Evolutionary conservation across 2,888 invertebrate genomes (phyloP).

Genomic region (Nyleta sp.): DNA sequence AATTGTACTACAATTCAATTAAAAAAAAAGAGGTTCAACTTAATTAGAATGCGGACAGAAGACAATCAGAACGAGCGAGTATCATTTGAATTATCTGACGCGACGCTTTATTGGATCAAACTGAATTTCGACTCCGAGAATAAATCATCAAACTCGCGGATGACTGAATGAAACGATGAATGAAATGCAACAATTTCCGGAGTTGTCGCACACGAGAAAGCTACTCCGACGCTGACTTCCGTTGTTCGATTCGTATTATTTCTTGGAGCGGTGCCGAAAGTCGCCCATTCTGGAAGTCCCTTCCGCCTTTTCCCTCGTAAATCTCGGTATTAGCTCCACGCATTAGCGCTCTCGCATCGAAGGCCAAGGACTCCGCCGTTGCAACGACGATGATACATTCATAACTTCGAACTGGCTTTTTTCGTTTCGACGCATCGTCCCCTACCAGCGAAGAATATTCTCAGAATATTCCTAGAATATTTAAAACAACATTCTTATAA

Average conservation of each 20-base stretch:
- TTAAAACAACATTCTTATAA: no score
- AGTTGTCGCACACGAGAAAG: not conserved
- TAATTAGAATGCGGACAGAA: not conserved
- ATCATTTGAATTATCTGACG: slow-evolving; percentile 13
- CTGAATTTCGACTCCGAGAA: not conserved
- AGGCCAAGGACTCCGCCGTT: slow-evolving; percentile 27
- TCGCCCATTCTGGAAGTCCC: slow-evolving; percentile 12
- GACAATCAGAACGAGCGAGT: slow-evolving; percentile 3
- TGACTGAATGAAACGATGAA: slow-evolving; percentile 4
- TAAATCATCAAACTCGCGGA: no score
- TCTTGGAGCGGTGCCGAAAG: slow-evolving; percentile 38
- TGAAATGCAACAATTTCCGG: no score
- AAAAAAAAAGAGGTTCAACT: slow-evolving; percentile 7
- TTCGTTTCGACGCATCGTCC: no score
- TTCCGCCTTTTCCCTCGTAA: slow-evolving; percentile 16
- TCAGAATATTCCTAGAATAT: no score
- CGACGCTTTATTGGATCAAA: not conserved
- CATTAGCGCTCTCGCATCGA: slow-evolving; percentile 11
- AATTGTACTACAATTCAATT: slow-evolving; percentile 5
- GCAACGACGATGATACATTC: slow-evolving; percentile 26
- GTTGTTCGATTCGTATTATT: slow-evolving; percentile 32
- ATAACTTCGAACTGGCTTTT: no score
- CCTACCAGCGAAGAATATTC: no score
- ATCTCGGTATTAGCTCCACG: slow-evolving; percentile 3
- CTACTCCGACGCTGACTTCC: not conserved